A percentile compares a stretch with the other conserved stretches of the same genome.
These are phyloP conservation scores for Cyclophora albipunctata DNA, from an alignment of 2,888 invertebrate genomes.

Conservation along the genomic window DNA sequence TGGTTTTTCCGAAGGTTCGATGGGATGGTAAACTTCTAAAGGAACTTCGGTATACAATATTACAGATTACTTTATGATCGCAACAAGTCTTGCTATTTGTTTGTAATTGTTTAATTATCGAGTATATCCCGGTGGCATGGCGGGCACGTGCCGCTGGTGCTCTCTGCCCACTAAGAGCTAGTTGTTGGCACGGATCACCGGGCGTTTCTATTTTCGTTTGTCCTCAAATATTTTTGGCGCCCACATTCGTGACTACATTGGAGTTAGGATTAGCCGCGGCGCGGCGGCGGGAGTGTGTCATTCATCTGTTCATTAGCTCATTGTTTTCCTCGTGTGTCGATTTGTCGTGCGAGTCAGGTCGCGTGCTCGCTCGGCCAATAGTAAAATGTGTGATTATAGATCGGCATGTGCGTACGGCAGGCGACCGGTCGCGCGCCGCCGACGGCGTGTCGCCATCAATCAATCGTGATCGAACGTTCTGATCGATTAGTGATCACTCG, in stretches of 20 bases:
- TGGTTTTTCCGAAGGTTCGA: too few species aligned
- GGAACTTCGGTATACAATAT: too few species aligned
- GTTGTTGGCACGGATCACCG: conserved; percentile 63
- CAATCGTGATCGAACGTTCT: conserved; percentile 62
- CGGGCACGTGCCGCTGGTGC: conserved; percentile 50
- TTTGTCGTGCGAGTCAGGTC: conserved; percentile 53
- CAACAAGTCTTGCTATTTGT: too few species aligned
- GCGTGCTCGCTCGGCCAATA: conserved; percentile 54
- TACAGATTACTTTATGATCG: too few species aligned
- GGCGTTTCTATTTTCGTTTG: conserved; percentile 62
- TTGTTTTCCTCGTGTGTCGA: conserved; percentile 66
- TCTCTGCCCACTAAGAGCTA: conserved; percentile 42
- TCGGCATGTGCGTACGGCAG: conserved; percentile 48
- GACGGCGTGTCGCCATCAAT: conserved; percentile 61
- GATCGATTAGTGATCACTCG: conserved; percentile 57
- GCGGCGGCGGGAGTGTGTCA: conserved; percentile 56
- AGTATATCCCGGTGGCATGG: too few species aligned
- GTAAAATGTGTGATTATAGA: conserved; percentile 48
- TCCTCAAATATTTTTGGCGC: conserved; percentile 71
- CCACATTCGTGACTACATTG: conserved; percentile 58
- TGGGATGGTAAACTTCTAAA: too few species aligned
- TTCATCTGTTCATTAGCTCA: conserved; percentile 69
- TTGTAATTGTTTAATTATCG: too few species aligned
- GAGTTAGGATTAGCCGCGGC: conserved; percentile 43
- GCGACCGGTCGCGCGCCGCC: conserved; percentile 39